These are phyloP conservation scores for Cataglyphis hispanica DNA, from an alignment of 1,140 invertebrate species.

Conservation along the genomic window DNA sequence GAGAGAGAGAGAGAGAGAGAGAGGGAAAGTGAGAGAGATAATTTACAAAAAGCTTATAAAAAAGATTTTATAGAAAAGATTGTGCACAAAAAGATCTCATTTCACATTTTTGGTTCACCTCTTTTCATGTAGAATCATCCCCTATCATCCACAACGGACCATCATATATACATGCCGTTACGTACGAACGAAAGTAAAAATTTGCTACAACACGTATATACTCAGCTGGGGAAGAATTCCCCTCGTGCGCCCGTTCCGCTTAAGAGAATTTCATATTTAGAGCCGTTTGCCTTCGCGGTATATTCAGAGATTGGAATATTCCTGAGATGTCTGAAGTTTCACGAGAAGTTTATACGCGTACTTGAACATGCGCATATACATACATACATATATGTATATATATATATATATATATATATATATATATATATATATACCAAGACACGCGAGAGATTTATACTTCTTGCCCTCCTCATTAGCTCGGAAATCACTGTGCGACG, in stretches of 20 bases:
- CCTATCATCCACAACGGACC: not conserved
- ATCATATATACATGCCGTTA: not conserved
- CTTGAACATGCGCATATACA: conserved; percentile 57
- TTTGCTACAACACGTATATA: not conserved
- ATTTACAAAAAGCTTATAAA: no score
- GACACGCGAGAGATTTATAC: conserved; percentile 62
- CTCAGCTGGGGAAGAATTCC: conserved; percentile 7
- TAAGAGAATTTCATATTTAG: conserved; percentile 69
- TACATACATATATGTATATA: conserved; percentile 36
- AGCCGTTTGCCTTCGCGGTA: conserved; percentile 59
- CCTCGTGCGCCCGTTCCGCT: conserved; percentile 63
- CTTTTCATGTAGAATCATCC: not conserved
- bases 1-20: no score
- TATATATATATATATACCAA: conserved; percentile 45
- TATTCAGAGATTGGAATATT: conserved; percentile 71
- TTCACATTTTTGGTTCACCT: not conserved
- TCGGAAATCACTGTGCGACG: conserved; percentile 19
- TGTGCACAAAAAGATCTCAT: not conserved
- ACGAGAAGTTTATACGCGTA: conserved; percentile 53
- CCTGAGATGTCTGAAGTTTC: conserved; percentile 60
- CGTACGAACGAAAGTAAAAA: conserved; percentile 33
- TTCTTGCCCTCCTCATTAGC: conserved; percentile 39
- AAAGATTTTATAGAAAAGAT: no score
- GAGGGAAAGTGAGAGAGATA: no score
- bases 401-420: no score